phyloP scores from a whole-genome alignment of 2,797 vertebrate species.

The Cichlasoma orientale region DNA sequence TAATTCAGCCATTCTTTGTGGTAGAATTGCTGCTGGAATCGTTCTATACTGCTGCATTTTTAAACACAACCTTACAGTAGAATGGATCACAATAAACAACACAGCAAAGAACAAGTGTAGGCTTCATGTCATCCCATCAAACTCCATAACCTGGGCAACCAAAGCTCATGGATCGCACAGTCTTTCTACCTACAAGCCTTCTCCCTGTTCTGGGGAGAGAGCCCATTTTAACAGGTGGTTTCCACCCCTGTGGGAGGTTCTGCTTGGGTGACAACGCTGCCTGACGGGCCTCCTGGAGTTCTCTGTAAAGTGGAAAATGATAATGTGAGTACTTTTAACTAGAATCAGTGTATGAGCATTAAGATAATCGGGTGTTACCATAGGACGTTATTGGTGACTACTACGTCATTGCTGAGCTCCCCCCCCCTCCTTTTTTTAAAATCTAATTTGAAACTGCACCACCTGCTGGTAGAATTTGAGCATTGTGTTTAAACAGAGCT shows the following conservation, averaged over 20 bases:
- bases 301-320: conserved; percentile 68
- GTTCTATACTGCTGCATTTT: background rate
- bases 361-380: background rate
- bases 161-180: conserved; percentile 86
- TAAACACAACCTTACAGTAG: background rate
- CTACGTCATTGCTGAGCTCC: background rate
- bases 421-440: too few relatives aligned
- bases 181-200: conserved; percentile 84
- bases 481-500: background rate
- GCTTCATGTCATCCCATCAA: background rate
- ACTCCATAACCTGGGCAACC: conserved; percentile 72
- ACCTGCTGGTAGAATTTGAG: conserved; percentile 3
- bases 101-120: background rate
- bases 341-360: background rate
- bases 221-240: conserved; percentile 20
- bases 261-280: conserved; percentile 79
- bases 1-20: background rate
- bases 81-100: background rate
- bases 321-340: background rate
- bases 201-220: conserved; percentile 64
- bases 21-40: background rate
- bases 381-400: background rate
- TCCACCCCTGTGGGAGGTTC: conserved; percentile 26
- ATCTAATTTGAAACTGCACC: conserved; percentile 5
- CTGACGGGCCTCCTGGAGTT: conserved; percentile 88